phyloP scores from a whole-genome alignment of 2,888 invertebrate species.

The Alitta virens region DNA sequence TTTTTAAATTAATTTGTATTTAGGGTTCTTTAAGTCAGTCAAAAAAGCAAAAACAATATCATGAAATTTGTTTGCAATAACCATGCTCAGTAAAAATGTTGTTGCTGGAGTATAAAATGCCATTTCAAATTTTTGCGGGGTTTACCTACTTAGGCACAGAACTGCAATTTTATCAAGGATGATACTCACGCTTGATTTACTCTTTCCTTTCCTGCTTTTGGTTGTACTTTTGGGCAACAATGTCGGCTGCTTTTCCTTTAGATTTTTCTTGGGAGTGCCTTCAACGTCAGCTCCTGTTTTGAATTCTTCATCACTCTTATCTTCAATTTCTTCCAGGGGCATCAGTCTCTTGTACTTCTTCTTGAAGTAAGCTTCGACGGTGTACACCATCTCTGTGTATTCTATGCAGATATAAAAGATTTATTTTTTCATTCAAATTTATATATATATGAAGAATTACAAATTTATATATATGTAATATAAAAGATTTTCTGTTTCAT shows the following conservation, averaged over 20 bases:
- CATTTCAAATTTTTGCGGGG: neutral
- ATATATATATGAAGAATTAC: neutral
- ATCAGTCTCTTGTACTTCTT: conserved; percentile 3
- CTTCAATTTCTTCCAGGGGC: neutral
- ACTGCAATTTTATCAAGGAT: neutral
- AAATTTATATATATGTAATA: neutral
- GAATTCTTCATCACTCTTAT: conserved; percentile 13
- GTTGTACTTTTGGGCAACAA: no score
- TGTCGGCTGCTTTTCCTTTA: no score
- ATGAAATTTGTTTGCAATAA: no score
- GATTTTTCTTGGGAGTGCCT: neutral
- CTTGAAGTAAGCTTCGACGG: conserved; percentile 9
- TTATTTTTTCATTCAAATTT: neutral
- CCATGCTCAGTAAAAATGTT: no score
- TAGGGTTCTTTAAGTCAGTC: no score
- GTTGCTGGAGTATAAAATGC: no score
- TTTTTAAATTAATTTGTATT: no score
- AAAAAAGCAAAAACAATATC: no score
- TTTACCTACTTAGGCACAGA: neutral
- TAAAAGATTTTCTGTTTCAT: neutral
- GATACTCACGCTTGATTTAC: neutral
- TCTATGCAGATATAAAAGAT: conserved; percentile 17
- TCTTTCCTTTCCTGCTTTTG: neutral
- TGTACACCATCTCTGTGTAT: conserved; percentile 26
- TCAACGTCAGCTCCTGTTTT: conserved; percentile 5